Conservation (phyloP, 1,140 invertebrate genomes). For the Drosophila cardini region DNA sequence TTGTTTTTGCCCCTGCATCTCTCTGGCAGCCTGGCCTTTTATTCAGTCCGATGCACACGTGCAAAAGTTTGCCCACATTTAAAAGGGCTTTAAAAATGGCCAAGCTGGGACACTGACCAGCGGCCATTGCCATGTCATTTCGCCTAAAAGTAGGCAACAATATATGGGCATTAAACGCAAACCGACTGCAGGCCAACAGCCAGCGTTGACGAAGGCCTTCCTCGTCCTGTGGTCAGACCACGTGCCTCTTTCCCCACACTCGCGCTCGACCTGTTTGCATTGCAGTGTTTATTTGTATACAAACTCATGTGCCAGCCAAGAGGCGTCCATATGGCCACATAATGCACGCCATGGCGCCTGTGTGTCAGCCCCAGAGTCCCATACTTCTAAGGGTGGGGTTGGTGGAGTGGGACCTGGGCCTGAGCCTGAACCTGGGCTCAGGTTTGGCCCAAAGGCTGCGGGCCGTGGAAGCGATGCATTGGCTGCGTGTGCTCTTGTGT, state of each 20-base stretch:
- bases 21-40: constrained; percentile 12
- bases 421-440: background rate
- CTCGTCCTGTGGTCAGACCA: constrained; percentile 24
- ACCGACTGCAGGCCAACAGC: constrained; percentile 70
- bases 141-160: constrained; percentile 80
- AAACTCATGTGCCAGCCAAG: constrained; percentile 51
- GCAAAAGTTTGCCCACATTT: constrained; percentile 76
- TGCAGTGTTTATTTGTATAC: constrained; percentile 81
- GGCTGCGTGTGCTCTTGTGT: constrained; percentile 42
- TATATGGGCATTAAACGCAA: constrained; percentile 82
- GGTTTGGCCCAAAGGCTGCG: constrained; percentile 14
- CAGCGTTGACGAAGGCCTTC: constrained; percentile 33
- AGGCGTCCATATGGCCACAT: constrained; percentile 66
- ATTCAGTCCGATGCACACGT: constrained; percentile 54
- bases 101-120: constrained; percentile 30
- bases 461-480: constrained; percentile 41
- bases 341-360: constrained; percentile 74
- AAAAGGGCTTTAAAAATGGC: constrained; percentile 73
- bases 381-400: background rate
- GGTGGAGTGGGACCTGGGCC: background rate
- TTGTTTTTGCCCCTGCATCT: background rate
- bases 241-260: background rate
- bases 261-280: constrained; percentile 51
- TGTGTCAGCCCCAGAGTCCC: constrained; percentile 13
- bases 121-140: constrained; percentile 31